Evolutionary conservation across 2,888 invertebrate species (phyloP).

Genomic region (Odontocolon sp.): DNA sequence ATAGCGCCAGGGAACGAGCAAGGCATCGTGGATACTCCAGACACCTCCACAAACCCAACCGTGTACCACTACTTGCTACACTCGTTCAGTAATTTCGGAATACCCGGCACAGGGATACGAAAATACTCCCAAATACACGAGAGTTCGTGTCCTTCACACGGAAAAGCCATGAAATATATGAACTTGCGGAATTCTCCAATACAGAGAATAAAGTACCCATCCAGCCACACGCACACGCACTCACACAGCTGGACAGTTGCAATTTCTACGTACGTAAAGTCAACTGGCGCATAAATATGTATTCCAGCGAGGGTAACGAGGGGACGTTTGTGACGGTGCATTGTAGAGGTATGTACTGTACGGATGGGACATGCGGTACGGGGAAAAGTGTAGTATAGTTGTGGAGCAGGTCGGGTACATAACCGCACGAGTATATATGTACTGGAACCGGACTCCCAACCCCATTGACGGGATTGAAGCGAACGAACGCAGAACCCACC

Average conservation of each 20-base stretch:
- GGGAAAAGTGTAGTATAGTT: conserved; percentile 14
- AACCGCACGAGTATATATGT: conserved; percentile 41
- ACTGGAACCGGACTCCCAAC: conserved; percentile 23
- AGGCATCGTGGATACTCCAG: conserved; percentile 54
- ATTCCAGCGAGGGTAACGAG: conserved; percentile 48
- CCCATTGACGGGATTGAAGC: conserved; percentile 5
- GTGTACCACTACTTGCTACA: too few relatives aligned
- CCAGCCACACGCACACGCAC: not conserved
- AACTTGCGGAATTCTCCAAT: conserved; percentile 5
- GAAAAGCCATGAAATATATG: conserved; percentile 13
- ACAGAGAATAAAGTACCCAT: conserved; percentile 15
- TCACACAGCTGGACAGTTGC: not conserved
- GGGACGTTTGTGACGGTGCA: conserved; percentile 41
- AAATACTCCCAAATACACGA: not conserved
- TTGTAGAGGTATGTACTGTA: too few relatives aligned
- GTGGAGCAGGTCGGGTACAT: conserved; percentile 27
- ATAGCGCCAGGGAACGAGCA: conserved; percentile 66
- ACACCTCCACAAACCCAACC: not conserved
- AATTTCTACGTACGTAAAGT: not conserved
- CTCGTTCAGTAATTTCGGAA: too few relatives aligned
- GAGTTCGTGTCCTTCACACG: not conserved
- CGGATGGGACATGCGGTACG: too few relatives aligned
- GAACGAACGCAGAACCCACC: conserved; percentile 56
- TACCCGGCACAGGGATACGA: too few relatives aligned
- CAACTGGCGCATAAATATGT: conserved; percentile 49